Evolutionary conservation across 2,113 vertebrate species (phyloP).

Genomic region (Python bivittatus): DNA sequence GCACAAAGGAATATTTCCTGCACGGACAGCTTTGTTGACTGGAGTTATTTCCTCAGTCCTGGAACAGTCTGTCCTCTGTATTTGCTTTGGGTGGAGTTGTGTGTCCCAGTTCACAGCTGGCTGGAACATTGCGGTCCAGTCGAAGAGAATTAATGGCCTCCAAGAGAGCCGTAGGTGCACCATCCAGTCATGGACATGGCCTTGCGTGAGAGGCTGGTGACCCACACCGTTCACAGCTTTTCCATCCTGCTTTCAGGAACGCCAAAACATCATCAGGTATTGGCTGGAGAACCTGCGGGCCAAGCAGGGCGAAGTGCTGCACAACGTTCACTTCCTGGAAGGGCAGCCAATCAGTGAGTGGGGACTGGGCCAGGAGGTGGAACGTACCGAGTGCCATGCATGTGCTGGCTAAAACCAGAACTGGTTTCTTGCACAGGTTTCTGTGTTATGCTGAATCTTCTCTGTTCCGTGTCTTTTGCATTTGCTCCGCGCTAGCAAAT

Average conservation of each 20-base stretch:
- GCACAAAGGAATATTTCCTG: not conserved
- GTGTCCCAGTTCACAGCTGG: not conserved
- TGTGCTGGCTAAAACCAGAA: not conserved
- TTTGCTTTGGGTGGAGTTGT: not conserved
- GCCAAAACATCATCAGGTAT: conserved; percentile 94
- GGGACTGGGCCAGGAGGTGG: rapidly evolving
- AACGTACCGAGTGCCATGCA: not conserved
- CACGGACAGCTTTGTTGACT: not conserved
- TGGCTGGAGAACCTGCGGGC: conserved; percentile 96
- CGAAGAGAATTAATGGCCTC: not conserved
- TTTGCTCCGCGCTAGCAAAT: not conserved
- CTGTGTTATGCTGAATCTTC: not conserved
- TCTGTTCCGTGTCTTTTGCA: not conserved
- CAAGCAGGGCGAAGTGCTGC: conserved; percentile 91
- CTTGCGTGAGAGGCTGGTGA: not conserved
- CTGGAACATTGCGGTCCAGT: not conserved
- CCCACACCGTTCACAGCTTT: not conserved
- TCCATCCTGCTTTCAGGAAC: conserved; percentile 75
- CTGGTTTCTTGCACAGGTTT: not conserved
- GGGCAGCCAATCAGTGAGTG: conserved; percentile 97
- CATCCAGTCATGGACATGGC: not conserved
- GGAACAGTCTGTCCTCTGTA: not conserved
- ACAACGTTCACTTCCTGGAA: conserved; percentile 95
- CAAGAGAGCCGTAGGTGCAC: not conserved
- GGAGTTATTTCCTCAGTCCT: not conserved